Evolutionary conservation across 1,140 invertebrate genomes (phyloP), one percentile per base, ranked within the genome.

Genomic region (Bicyclus anynana): DNA sequence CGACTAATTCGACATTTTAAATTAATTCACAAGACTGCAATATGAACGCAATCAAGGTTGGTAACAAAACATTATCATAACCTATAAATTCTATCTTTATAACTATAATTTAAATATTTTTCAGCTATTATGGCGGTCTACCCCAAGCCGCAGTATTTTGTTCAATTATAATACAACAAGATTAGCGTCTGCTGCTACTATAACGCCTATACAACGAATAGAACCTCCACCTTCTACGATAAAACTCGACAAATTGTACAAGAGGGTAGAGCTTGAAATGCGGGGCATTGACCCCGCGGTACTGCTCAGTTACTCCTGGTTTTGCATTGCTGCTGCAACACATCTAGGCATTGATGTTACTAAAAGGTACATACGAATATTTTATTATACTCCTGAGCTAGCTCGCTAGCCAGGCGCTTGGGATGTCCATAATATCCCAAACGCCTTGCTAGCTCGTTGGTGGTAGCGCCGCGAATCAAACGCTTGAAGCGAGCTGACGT

Each of bases 301-400:
- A 4, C 79, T 99, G 2, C 92, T 94, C 47, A 98, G 97, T 90
- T 99, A 97, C 86, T 91, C 93, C 49, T 93, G 92, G 89, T 99
- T 98, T 90, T 90, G 93, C n/a, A 90, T 91, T 9, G 92, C 92
- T 47, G 93, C 96, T 37, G 96, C 96, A 1, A 90, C 91, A 52
- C 91, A 97, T 86, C 91, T 99, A 55, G 93, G 92, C 18, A 93
- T 98, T 62, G 90, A 92, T 76, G 87, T 95, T 29, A 93, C 91
- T 21, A 93, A 93, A 86, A 93, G 93, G 94, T 96, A 89, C 14
- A 40, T 4, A 40, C 4, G 35, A 40, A n/a, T n/a, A n/a, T n/a
- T n/a, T n/a, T n/a, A n/a, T n/a, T n/a, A n/a, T n/a, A n/a, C n/a
- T n/a, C n/a, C n/a, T n/a, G n/a, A n/a, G n/a, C n/a, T n/a, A n/a